Conservation (phyloP, 2,113 vertebrate species). For the Elaphurus davidianus region DNA sequence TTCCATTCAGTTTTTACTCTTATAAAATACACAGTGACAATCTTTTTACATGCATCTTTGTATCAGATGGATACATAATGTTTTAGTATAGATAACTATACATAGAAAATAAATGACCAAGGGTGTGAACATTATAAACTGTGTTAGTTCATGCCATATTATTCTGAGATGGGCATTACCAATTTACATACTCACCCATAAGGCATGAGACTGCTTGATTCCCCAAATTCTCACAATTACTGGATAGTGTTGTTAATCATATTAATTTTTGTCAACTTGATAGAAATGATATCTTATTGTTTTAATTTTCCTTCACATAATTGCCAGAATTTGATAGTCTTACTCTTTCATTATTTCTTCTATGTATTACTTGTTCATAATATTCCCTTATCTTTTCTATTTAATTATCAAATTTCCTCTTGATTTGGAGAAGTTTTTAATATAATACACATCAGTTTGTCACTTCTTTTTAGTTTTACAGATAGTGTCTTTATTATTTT, state of each 20-base stretch:
- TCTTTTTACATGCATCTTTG: not conserved
- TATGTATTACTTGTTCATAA: not conserved
- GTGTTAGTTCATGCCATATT: not conserved
- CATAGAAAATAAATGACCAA: not conserved
- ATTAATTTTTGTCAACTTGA: not conserved
- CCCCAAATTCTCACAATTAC: not conserved
- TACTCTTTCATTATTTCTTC: not conserved
- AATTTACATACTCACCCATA: not conserved
- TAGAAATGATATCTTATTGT: not conserved
- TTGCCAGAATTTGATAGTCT: not conserved
- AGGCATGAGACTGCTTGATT: not conserved
- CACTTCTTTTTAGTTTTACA: not conserved
- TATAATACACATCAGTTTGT: not conserved
- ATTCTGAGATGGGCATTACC: not conserved
- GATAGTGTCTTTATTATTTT: not conserved
- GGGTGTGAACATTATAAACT: not conserved
- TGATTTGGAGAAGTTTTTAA: not conserved
- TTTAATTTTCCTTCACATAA: conserved; percentile 23
- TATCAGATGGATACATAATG: not conserved
- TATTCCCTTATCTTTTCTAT: not conserved
- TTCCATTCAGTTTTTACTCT: not conserved
- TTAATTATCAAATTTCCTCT: not conserved
- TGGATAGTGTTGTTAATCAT: not conserved
- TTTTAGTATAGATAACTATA: not conserved
- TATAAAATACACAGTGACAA: not conserved